Evolutionary conservation across 2,113 vertebrate genomes (phyloP).

Genomic region (Anolis sagrei): DNA sequence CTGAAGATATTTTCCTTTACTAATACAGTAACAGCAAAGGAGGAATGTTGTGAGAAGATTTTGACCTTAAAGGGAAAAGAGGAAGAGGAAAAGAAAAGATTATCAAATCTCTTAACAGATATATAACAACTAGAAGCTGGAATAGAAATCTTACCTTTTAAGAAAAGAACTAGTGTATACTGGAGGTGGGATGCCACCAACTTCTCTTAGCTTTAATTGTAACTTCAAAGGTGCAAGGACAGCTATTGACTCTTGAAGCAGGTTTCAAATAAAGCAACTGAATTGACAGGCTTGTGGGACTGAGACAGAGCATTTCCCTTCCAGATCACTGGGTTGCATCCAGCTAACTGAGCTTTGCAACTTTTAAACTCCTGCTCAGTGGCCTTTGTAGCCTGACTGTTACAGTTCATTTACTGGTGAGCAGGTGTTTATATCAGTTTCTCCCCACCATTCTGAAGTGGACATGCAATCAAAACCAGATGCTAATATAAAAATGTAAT

Average conservation of each 20-base stretch:
- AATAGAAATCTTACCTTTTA: constrained; percentile 45
- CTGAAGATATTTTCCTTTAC: constrained; percentile 50
- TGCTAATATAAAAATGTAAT: too few relatives aligned
- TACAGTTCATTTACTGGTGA: background rate
- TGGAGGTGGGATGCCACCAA: background rate
- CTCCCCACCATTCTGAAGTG: background rate
- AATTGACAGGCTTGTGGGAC: constrained; percentile 33
- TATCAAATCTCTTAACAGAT: constrained; percentile 29
- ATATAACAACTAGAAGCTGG: constrained; percentile 45
- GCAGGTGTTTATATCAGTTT: background rate
- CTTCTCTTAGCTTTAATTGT: constrained; percentile 30
- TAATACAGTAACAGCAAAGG: constrained; percentile 15
- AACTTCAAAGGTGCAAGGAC: constrained; percentile 21
- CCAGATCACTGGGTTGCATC: constrained; percentile 69
- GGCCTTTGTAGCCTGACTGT: constrained; percentile 21
- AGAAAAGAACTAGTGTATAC: constrained; percentile 34
- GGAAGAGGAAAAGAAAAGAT: constrained; percentile 33
- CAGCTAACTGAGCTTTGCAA: constrained; percentile 26
- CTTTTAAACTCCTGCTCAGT: constrained; percentile 46
- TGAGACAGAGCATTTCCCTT: constrained; percentile 59
- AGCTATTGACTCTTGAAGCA: constrained; percentile 37
- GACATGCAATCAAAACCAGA: background rate
- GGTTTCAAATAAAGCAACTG: constrained; percentile 64
- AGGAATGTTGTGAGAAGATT: constrained; percentile 51
- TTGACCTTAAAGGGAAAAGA: background rate